Evolutionary conservation across 2,797 vertebrate species (phyloP).

Genomic region (Buphagus erythrorhynchus): DNA sequence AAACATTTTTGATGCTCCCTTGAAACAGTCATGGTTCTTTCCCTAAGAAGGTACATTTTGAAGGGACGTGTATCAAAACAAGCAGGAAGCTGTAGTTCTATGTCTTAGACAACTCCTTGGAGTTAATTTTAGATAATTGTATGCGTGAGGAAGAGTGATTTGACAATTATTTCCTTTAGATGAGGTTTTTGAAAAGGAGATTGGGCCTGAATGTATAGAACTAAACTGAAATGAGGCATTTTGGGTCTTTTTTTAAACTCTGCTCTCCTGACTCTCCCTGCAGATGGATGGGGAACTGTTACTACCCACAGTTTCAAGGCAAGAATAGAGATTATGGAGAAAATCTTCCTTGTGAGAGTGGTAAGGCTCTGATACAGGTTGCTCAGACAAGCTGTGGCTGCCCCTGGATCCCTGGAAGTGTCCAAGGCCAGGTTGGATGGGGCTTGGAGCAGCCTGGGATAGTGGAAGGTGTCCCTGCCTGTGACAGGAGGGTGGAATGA

Average conservation of each 20-base stretch:
- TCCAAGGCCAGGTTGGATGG: accelerated
- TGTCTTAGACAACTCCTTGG: neutral
- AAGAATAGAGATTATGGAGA: neutral
- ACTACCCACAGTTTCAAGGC: neutral
- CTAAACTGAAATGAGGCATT: neutral
- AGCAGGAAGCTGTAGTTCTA: neutral
- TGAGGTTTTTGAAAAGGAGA: neutral
- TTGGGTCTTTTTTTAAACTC: neutral
- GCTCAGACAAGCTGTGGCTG: neutral
- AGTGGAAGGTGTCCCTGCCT: neutral
- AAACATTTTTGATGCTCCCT: neutral
- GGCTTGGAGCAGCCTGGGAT: neutral
- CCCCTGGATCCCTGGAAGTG: neutral
- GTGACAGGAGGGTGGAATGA: accelerated
- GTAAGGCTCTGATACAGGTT: accelerated
- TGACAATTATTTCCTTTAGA: neutral
- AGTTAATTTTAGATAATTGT: neutral
- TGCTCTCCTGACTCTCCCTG: neutral
- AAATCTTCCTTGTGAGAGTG: neutral
- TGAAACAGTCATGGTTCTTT: neutral
- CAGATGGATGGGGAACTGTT: neutral
- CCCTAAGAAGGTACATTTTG: neutral
- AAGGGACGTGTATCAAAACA: neutral
- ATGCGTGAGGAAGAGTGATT: neutral
- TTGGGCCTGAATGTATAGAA: neutral